Percentiles rank a stretch among this genome's conserved stretches.
Conservation (phyloP, 1,140 invertebrate genomes). For the Drosophila varians region DNA sequence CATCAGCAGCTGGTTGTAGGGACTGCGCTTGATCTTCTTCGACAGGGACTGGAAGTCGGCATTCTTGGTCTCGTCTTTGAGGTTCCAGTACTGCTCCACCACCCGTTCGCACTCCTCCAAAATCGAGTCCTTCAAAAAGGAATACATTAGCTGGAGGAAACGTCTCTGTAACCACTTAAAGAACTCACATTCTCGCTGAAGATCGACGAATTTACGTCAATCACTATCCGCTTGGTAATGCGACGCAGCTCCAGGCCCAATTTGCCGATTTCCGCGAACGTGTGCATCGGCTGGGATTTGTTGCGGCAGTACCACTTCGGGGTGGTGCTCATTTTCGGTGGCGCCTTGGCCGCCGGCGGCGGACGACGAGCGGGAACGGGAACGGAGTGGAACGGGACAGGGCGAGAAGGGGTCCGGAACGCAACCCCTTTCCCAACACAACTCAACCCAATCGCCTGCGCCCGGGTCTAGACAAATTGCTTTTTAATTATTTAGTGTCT, state of each 20-base stretch:
- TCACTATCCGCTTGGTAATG: conserved; percentile 75
- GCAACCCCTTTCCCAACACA: conserved; percentile 24
- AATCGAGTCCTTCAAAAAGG: conserved; percentile 59
- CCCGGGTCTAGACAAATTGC: conserved; percentile 62
- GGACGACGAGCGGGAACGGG: conserved; percentile 4
- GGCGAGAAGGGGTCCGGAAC: conserved; percentile 1
- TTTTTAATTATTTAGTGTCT: conserved; percentile 80
- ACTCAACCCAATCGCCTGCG: conserved; percentile 55
- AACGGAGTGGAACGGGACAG: not conserved
- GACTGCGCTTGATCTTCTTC: conserved; percentile 81
- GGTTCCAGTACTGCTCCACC: conserved; percentile 73
- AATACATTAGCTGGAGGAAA: not conserved
- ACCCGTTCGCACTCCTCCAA: conserved; percentile 78
- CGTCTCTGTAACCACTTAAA: not conserved
- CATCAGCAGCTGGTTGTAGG: conserved; percentile 79
- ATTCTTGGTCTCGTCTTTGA: conserved; percentile 74
- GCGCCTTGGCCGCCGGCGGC: conserved; percentile 30
- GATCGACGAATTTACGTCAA: conserved; percentile 77
- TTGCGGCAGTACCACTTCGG: conserved; percentile 83
- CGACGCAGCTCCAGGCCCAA: conserved; percentile 72
- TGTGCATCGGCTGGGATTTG: conserved; percentile 82
- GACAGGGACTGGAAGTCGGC: conserved; percentile 72
- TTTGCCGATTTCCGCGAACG: conserved; percentile 77
- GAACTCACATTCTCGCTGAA: conserved; percentile 80
- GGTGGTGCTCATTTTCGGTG: conserved; percentile 76